These are phyloP conservation scores for Schlechtendalia chinensis DNA, from an alignment of 1,140 invertebrate species.

Conservation along the genomic window DNA sequence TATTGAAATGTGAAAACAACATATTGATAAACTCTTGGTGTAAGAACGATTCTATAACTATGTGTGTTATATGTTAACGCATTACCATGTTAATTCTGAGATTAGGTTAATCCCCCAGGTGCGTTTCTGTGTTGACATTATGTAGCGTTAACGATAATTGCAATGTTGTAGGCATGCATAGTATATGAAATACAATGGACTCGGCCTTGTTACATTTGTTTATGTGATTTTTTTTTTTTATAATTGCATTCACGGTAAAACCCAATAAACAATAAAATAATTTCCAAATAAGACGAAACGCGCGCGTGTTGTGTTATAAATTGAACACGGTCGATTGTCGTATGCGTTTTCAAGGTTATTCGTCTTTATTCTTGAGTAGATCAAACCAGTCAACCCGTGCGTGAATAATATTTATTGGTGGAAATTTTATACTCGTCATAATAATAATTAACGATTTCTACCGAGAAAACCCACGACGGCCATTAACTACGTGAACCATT, in stretches of 20 bases:
- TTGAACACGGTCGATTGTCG: not conserved
- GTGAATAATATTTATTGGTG: not conserved
- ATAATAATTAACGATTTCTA: not conserved
- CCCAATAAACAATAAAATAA: not conserved
- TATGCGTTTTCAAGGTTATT: slow-evolving; percentile 15
- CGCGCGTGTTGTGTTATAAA: not conserved
- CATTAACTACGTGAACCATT: no score
- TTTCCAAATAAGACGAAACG: not conserved
- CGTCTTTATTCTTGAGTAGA: not conserved
- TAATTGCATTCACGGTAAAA: not conserved
- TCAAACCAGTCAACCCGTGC: not conserved
- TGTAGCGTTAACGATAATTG: not conserved
- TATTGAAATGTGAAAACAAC: not conserved
- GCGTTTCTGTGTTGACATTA: not conserved
- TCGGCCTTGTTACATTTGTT: not conserved
- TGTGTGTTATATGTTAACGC: no score
- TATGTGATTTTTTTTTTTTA: not conserved
- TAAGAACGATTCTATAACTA: no score
- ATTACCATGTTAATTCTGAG: no score
- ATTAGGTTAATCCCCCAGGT: not conserved
- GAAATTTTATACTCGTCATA: not conserved
- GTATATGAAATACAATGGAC: not conserved
- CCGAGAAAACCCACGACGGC: not conserved
- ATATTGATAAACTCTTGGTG: no score
- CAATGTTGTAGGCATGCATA: not conserved